Evolutionary conservation across 2,797 vertebrate species (phyloP).

Genomic region (Pipistrellus kuhlii): DNA sequence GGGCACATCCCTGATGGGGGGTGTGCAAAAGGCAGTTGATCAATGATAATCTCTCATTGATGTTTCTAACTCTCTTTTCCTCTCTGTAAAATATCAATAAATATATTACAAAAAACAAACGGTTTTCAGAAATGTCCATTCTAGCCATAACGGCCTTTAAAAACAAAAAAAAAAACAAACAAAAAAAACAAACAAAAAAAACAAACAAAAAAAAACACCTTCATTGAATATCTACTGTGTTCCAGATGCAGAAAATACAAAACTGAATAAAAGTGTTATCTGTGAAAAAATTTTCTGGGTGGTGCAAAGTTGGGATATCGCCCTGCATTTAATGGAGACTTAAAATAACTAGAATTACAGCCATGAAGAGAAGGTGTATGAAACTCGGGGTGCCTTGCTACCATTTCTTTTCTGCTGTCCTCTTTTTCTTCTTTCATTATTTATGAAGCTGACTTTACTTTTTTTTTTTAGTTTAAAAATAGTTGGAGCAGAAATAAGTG

Average conservation of each 20-base stretch:
- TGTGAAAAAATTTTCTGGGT: neutral
- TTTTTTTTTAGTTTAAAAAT: neutral
- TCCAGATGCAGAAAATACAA: neutral
- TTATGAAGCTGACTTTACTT: slow-evolving; percentile 40
- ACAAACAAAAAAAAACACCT: neutral
- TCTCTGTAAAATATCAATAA: too few species aligned
- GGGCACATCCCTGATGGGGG: too few species aligned
- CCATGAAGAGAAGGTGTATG: slow-evolving; percentile 19
- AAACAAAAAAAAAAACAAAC: too few species aligned
- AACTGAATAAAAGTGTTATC: slow-evolving; percentile 20
- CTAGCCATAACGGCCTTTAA: too few species aligned
- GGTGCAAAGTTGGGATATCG: neutral
- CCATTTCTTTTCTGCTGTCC: neutral
- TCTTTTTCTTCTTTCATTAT: neutral
- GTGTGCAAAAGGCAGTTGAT: too few species aligned
- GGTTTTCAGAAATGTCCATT: too few species aligned
- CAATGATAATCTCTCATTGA: too few species aligned
- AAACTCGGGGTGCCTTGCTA: neutral
- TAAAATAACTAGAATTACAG: neutral
- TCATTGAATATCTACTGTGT: neutral
- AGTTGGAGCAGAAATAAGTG: neutral
- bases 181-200: too few species aligned
- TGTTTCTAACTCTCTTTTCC: too few species aligned
- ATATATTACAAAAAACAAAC: too few species aligned
- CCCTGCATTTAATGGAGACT: slow-evolving; percentile 9